phyloP scores from a whole-genome alignment of 2,888 invertebrate species.

The Plagodis dolabraria region DNA sequence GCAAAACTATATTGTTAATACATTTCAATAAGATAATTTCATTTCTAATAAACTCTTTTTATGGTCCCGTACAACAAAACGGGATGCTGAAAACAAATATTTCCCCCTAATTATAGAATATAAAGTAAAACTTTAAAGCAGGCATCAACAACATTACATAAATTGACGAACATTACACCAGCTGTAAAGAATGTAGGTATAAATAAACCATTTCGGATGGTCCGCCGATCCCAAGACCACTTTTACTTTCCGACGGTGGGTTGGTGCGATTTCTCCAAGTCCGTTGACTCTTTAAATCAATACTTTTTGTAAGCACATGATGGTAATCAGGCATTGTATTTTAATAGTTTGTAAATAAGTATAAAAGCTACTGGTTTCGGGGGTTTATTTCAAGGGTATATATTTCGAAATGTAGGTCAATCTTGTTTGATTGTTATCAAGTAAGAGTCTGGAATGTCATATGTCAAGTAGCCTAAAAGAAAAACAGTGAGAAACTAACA shows the following conservation, averaged over 20 bases:
- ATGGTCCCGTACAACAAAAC: too few relatives aligned
- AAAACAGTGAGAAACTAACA: too few relatives aligned
- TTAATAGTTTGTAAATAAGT: constrained; percentile 1
- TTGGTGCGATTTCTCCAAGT: constrained; percentile 62
- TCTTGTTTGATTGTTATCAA: too few relatives aligned
- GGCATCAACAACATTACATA: constrained; percentile 16
- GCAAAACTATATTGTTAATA: too few relatives aligned
- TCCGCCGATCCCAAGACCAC: constrained; percentile 49
- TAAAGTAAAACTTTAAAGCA: background rate
- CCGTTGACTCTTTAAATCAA: constrained; percentile 29
- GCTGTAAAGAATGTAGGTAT: constrained; percentile 15
- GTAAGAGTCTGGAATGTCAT: too few relatives aligned
- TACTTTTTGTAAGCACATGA: constrained; percentile 16
- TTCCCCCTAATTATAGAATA: too few relatives aligned
- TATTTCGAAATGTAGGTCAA: too few relatives aligned
- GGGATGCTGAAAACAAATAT: too few relatives aligned
- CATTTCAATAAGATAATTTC: too few relatives aligned
- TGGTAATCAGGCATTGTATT: constrained; percentile 19
- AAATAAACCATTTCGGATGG: constrained; percentile 44
- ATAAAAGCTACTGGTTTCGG: background rate
- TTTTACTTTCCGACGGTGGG: constrained; percentile 68
- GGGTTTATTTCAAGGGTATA: too few relatives aligned
- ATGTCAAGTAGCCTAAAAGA: too few relatives aligned
- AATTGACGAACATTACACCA: constrained; percentile 22
- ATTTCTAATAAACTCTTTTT: too few relatives aligned